Conservation (phyloP, 2,113 vertebrate species). For the Lepus europaeus region DNA sequence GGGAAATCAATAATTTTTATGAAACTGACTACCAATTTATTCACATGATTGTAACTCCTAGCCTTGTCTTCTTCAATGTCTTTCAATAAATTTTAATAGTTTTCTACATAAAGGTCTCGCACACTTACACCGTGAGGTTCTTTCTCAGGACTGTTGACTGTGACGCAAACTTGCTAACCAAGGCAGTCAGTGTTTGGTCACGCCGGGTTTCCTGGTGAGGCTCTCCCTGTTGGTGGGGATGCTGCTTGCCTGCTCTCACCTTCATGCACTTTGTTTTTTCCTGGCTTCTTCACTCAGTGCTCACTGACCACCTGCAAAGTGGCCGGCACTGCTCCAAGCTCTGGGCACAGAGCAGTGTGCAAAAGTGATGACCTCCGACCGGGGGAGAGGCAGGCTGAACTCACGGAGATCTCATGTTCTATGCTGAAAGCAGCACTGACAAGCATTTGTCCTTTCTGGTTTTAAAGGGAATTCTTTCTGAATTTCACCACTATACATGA, state of each 20-base stretch:
- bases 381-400: too few relatives aligned
- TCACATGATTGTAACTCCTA: neutral
- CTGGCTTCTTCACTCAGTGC: neutral
- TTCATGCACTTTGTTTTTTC: neutral
- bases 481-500: neutral
- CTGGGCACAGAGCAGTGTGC: neutral
- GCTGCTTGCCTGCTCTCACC: neutral
- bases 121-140: neutral
- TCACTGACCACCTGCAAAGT: neutral
- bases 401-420: neutral
- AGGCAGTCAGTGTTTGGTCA: too few relatives aligned
- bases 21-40: neutral
- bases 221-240: neutral
- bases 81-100: neutral
- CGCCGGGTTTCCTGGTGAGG: neutral
- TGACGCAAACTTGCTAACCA: neutral
- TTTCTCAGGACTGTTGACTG: neutral
- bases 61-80: neutral
- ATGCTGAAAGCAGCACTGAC: rapidly evolving
- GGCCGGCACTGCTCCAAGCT: neutral
- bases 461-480: neutral
- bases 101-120: neutral
- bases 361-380: neutral
- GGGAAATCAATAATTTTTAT: neutral
- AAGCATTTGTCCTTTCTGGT: neutral